Conservation (phyloP, 2,888 invertebrate species). For the Petrolisthes manimaculis region DNA sequence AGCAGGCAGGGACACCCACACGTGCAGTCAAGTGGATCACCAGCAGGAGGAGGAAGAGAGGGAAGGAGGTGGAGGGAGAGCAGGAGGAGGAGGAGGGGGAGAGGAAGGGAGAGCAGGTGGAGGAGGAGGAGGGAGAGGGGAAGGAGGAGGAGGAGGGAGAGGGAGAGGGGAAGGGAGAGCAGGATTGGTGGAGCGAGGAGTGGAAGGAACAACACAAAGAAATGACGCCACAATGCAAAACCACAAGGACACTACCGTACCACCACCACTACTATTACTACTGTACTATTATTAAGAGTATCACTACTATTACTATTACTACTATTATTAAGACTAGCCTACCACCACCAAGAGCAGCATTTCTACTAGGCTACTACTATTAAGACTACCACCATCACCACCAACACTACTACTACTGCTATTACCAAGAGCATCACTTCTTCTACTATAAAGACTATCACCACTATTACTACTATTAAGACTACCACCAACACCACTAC, state of each 20-base stretch:
- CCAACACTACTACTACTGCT: conserved; percentile 5
- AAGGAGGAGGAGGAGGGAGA: background rate
- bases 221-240: background rate
- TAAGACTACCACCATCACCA: background rate
- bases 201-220: background rate
- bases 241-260: background rate
- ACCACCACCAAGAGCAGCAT: background rate
- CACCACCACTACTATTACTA: background rate
- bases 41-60: background rate
- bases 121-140: background rate
- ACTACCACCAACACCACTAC: background rate
- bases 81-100: background rate
- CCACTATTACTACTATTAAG: conserved; percentile 2
- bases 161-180: background rate
- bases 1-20: background rate
- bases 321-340: background rate
- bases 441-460: background rate
- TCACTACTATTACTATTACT: background rate
- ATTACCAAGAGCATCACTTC: background rate
- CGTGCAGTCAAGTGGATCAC: background rate
- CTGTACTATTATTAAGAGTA: background rate
- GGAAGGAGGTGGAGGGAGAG: background rate
- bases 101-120: background rate
- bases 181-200: background rate
- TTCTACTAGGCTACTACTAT: background rate